Evolutionary conservation across 2,888 invertebrate genomes (phyloP).

Genomic region (Bembecia ichneumoniformis): DNA sequence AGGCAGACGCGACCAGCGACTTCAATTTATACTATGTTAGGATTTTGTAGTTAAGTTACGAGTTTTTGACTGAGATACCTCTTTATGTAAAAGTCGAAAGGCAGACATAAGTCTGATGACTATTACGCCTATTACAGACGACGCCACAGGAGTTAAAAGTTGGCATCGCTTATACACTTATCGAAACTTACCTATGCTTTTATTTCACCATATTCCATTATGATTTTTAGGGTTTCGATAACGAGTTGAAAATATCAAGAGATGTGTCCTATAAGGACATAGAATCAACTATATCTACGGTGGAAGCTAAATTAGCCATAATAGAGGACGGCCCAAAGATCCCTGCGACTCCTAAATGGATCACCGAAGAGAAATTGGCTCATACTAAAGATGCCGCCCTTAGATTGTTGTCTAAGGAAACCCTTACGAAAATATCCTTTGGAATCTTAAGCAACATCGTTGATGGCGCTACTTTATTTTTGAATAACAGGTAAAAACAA

Average conservation of each 20-base stretch:
- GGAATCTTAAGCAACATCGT: conserved; percentile 44
- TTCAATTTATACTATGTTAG: too few relatives aligned
- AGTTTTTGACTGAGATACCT: too few relatives aligned
- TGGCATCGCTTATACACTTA: too few relatives aligned
- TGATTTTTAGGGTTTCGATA: conserved; percentile 41
- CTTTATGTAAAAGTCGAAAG: too few relatives aligned
- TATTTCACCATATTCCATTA: too few relatives aligned
- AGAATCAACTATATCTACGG: conserved; percentile 25
- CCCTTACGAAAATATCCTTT: conserved; percentile 46
- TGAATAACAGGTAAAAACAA: conserved; percentile 45
- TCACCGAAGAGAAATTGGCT: conserved; percentile 37
- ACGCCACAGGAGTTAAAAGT: too few relatives aligned
- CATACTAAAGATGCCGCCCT: conserved; percentile 25
- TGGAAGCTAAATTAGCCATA: conserved; percentile 27
- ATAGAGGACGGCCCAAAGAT: conserved; percentile 31
- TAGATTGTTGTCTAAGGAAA: conserved; percentile 38
- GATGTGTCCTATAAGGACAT: conserved; percentile 38
- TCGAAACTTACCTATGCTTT: too few relatives aligned
- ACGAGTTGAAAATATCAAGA: conserved; percentile 28
- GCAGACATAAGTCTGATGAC: too few relatives aligned
- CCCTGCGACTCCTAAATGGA: conserved; percentile 42
- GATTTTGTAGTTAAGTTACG: too few relatives aligned
- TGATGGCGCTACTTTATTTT: conserved; percentile 53
- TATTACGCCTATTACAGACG: too few relatives aligned
- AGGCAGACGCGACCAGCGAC: too few relatives aligned